Evolutionary conservation across 2,888 invertebrate species (phyloP), one percentile per base, ranked within the genome.

Genomic region (Zootermopsis nevadensis): DNA sequence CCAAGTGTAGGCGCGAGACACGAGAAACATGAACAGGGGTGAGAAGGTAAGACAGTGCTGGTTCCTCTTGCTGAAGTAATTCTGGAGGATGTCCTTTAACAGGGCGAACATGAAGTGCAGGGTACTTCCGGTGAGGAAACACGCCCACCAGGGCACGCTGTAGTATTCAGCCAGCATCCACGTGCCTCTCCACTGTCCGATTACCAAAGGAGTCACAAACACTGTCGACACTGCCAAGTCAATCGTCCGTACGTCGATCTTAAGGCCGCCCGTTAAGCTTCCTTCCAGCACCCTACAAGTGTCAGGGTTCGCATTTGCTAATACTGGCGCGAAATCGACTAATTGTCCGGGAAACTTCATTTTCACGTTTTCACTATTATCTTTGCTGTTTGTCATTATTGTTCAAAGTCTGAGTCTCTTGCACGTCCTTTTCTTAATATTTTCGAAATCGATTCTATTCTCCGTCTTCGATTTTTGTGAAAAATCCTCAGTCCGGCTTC

Each of bases 1-100:
- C 85, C 92, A 91, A 27, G 97, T 96, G 89, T 96, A 97, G 48
- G 94, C 86, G 82, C 97, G 72, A n/a, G 60, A 55, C n/a, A 60
- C n/a, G 10, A 66, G 35, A 22, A 79, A 79, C 0, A 79, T 0
- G 3, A 79, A 1, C n/a, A 60, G 7, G 19, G 60, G 77, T 0
- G 30, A 30, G 7, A 24, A 31, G 19, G 10, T 22, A 15, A 33
- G 15, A 24, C 15, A 55, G 6, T 38, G 7, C 60, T 79, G 24
- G n/a, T n/a, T 12, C 79, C n/a, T 33, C 35, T 27, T 79, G 79
- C 35, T 79, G 79, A 55, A 79, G 35, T n/a, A 38, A 24, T 74
- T 42, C n/a, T 74, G 74, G 22, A 74, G 74, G 6, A 74, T 8
- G 33, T 74, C 74, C 33, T 74, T 74, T 3, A 38, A 7, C 8